Evolutionary conservation across 2,113 vertebrate genomes (phyloP), one percentile per base, ranked within the genome.

Genomic region (Myotis davidii): DNA sequence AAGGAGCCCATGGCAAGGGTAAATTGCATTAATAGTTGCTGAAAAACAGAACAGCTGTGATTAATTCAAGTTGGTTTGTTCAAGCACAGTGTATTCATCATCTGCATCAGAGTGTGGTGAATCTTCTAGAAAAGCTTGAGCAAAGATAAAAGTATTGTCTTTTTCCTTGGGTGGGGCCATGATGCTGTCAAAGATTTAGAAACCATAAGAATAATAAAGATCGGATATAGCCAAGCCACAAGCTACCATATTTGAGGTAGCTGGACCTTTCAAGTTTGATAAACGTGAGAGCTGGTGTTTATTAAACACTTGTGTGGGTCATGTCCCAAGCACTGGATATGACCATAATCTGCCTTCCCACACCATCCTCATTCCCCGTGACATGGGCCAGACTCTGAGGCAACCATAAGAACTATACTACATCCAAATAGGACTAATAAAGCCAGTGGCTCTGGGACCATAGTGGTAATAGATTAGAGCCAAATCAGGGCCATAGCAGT

Each of bases 21-120:
- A 89, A 89, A 84, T 89, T 93, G 52, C 67, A 70, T 81, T 81
- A 84, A 91, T 52, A 95, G 84, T 52, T 29, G 73, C 87, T 37
- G 64, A 94, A 86, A 96, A 95, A 88, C 61, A 39, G 70, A 95
- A 65, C 50, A 91, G 78, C 91, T 91, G 65, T 2, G 8, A 95
- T 93, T 70, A 93, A 94, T 89, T 96, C 70, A 34, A 76, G 89
- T 59, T 89, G 52, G 32, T 93, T 76, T 86, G 45, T 67, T 91
- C 70, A 79, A 81, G 88, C 54, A 72, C n/a, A 42, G 27, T 12
- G 13, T 48, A 81, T 64, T 78, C 52, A 48, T 91, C 48, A 59
- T 61, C 21, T 48, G 13, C 4, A 34, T 84, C 73, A 83, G 37
- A 74, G 64, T 20, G n/a, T 17, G 64, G 56, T 48, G 3, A 3